A percentile compares a stretch with the other conserved stretches of the same genome.
These are phyloP conservation scores for western clawed frog (Xenopus tropicalis) DNA, from an alignment of 2,113 vertebrate species.

Conservation along the genomic window DNA sequence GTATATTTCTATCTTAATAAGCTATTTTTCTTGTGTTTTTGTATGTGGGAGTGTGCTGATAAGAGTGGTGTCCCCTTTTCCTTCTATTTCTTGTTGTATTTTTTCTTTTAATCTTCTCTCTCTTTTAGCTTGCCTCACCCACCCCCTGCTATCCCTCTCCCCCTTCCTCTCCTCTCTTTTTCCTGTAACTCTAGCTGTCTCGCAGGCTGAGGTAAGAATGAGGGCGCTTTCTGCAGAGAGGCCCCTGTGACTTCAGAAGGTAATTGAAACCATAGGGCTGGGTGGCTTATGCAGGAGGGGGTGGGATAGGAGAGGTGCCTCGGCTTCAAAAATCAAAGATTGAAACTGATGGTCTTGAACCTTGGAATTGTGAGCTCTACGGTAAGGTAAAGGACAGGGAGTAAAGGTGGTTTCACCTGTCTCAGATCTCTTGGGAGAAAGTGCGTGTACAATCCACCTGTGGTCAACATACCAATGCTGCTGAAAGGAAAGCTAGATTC, in stretches of 20 bases:
- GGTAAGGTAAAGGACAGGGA: conserved; percentile 2
- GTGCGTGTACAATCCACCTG: neutral
- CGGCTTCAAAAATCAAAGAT: conserved; percentile 36
- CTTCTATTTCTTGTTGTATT: neutral
- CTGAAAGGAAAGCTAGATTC: neutral
- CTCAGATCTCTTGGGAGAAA: neutral
- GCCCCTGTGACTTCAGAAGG: conserved; percentile 41
- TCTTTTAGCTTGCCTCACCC: neutral
- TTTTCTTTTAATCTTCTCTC: conserved; percentile 17
- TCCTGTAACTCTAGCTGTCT: conserved; percentile 41
- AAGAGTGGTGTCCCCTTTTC: neutral
- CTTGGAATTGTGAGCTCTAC: neutral
- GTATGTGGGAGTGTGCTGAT: neutral
- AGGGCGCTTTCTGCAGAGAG: conserved; percentile 38
- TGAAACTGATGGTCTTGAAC: conserved; percentile 9
- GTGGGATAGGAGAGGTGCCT: conserved; percentile 3
- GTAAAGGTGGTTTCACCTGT: conserved; percentile 20
- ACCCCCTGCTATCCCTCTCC: conserved; percentile 17
- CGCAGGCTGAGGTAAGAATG: conserved; percentile 40
- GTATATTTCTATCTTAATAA: neutral
- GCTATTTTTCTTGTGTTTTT: neutral
- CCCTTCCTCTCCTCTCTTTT: conserved; percentile 22
- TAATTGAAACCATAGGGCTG: conserved; percentile 48
- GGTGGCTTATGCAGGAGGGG: conserved; percentile 7
- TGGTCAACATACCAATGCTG: neutral